Evolutionary conservation across 2,797 vertebrate species (phyloP).

Genomic region (Pseudochromis fuscus): DNA sequence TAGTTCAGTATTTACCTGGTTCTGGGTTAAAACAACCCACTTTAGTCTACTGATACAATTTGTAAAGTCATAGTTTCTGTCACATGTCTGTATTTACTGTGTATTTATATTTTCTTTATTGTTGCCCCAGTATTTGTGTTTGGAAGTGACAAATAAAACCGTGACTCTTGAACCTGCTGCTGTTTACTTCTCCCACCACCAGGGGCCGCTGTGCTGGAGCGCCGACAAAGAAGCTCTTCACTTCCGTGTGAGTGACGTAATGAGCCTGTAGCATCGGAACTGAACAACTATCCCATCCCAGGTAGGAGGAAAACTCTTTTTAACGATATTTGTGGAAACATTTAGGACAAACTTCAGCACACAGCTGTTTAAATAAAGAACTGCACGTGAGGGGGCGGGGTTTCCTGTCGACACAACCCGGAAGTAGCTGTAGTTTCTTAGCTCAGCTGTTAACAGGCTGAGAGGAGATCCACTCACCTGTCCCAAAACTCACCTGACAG

Average conservation of each 20-base stretch:
- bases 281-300: neutral
- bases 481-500: neutral
- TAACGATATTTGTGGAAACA: fast-evolving
- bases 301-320: slow-evolving; percentile 19
- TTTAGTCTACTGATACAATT: too few species aligned
- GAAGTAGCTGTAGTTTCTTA: neutral
- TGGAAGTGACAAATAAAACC: too few species aligned
- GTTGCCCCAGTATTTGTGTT: too few species aligned
- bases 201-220: neutral
- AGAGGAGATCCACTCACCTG: neutral
- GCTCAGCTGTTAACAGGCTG: neutral
- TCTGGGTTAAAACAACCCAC: too few species aligned
- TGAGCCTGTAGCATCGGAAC: neutral
- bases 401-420: neutral
- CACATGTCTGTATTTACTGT: too few species aligned
- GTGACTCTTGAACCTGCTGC: too few species aligned
- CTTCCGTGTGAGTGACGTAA: slow-evolving; percentile 60
- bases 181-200: too few species aligned
- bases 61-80: too few species aligned
- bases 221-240: neutral
- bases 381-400: fast-evolving
- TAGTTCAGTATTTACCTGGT: too few species aligned
- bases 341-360: fast-evolving
- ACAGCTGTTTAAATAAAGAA: neutral
- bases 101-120: too few species aligned